Percentiles rank a stretch among this genome's conserved stretches.
These are phyloP conservation scores for Monopterus albus DNA, from an alignment of 2,113 vertebrate genomes.

Conservation along the genomic window DNA sequence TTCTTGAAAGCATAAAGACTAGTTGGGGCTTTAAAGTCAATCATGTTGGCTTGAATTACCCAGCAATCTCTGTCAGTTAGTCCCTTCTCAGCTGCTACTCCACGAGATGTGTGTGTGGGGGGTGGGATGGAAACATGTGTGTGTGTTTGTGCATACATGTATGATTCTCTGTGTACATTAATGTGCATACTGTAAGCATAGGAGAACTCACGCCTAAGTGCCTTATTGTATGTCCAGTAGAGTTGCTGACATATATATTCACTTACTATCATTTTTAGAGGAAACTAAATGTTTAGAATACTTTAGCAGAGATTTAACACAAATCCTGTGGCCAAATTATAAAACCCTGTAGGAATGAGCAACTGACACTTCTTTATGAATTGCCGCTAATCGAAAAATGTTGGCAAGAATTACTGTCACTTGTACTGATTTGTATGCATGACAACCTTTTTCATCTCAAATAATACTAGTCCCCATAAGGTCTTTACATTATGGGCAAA, in stretches of 20 bases:
- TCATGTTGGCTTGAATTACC: conserved; percentile 96
- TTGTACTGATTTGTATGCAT: conserved; percentile 76
- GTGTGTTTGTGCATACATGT: conserved; percentile 10
- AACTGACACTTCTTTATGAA: conserved; percentile 63
- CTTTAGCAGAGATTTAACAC: conserved; percentile 15
- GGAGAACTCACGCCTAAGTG: too few relatives aligned
- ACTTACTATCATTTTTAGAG: neutral
- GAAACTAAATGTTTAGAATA: neutral
- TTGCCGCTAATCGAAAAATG: conserved; percentile 68
- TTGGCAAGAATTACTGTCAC: conserved; percentile 77
- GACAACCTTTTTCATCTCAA: conserved; percentile 74
- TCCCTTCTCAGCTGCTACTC: conserved; percentile 85
- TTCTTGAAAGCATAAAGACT: conserved; percentile 95
- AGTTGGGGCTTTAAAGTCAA: conserved; percentile 93
- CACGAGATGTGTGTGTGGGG: conserved; percentile 73
- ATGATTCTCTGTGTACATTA: conserved; percentile 40
- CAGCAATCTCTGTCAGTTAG: conserved; percentile 90
- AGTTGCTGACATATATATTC: conserved; percentile 2
- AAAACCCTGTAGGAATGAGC: conserved; percentile 57
- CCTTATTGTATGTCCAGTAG: too few relatives aligned
- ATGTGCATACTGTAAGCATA: conserved; percentile 40
- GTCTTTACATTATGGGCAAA: conserved; percentile 78
- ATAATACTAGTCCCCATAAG: conserved; percentile 76
- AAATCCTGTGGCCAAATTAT: conserved; percentile 33
- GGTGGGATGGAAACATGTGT: conserved; percentile 34